Evolutionary conservation across 2,888 invertebrate genomes (phyloP).

Genomic region (Blastobasis adustella): DNA sequence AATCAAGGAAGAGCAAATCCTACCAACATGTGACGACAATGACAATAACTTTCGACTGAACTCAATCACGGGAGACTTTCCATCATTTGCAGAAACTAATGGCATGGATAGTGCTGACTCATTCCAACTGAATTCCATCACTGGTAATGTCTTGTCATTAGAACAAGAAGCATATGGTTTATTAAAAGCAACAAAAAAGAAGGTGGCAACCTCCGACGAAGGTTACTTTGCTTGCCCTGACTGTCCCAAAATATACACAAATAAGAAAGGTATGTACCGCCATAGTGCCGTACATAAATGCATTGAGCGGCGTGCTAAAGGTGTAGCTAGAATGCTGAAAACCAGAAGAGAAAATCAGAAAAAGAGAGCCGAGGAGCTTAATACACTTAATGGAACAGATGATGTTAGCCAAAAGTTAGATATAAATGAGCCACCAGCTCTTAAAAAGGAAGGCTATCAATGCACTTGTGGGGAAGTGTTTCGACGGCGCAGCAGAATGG

Average conservation of each 20-base stretch:
- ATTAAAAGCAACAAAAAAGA: conserved; percentile 32
- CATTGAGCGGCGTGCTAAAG: conserved; percentile 47
- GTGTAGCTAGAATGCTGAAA: conserved; percentile 35
- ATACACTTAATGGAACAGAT: conserved; percentile 7
- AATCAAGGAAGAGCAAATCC: conserved; percentile 51
- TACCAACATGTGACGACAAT: conserved; percentile 28
- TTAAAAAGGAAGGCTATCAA: conserved; percentile 45
- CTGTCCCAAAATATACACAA: conserved; percentile 42
- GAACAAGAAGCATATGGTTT: conserved; percentile 60
- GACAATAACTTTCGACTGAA: neutral
- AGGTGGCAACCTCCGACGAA: conserved; percentile 16
- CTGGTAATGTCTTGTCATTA: conserved; percentile 51
- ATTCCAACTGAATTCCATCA: conserved; percentile 62
- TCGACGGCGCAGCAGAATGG: conserved; percentile 51
- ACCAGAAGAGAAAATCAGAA: conserved; percentile 34
- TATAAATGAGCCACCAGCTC: conserved; percentile 5
- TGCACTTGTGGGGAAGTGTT: conserved; percentile 58
- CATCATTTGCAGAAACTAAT: neutral
- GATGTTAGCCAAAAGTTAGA: conserved; percentile 14
- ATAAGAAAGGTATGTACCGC: conserved; percentile 21
- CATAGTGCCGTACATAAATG: conserved; percentile 45
- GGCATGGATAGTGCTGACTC: conserved; percentile 21
- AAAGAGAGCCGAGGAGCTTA: conserved; percentile 13
- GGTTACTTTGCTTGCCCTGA: conserved; percentile 33
- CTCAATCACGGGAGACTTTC: neutral